A percentile compares a stretch with the other conserved stretches of the same genome.
phyloP scores from a whole-genome alignment of 1,140 invertebrate species.

The Globodera rostochiensis region DNA sequence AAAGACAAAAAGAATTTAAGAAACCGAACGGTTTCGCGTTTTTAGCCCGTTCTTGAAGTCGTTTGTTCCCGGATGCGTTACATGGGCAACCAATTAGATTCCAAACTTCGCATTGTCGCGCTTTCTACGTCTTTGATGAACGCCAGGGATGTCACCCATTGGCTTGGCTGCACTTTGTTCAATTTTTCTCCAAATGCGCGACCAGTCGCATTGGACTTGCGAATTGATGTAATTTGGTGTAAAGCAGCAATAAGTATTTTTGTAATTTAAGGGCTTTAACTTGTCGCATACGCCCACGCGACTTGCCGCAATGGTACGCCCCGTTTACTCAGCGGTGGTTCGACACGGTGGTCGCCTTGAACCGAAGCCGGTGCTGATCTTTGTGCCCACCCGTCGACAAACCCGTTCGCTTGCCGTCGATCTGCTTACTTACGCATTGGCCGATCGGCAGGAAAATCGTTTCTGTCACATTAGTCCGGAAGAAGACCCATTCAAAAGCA shows the following conservation, averaged over 20 bases:
- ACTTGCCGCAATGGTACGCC: constrained; percentile 93
- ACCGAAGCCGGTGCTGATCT: constrained; percentile 88
- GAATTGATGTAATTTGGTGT: constrained; percentile 75
- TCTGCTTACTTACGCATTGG: constrained; percentile 85
- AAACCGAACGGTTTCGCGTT: neutral
- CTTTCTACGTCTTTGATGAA: constrained; percentile 90
- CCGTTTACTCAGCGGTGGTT: constrained; percentile 90
- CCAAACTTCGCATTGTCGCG: constrained; percentile 87
- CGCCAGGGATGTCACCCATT: constrained; percentile 90
- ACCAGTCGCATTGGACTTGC: constrained; percentile 88
- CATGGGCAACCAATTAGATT: constrained; percentile 92
- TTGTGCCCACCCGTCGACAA: constrained; percentile 91
- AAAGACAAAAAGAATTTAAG: neutral
- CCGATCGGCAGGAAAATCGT: constrained; percentile 79
- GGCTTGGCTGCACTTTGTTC: constrained; percentile 94
- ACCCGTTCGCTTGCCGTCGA: constrained; percentile 91
- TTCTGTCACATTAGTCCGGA: constrained; percentile 81
- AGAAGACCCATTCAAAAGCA: constrained; percentile 71
- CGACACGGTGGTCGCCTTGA: constrained; percentile 76
- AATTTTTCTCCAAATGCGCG: constrained; percentile 98
- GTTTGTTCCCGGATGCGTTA: constrained; percentile 96
- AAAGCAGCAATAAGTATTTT: constrained; percentile 9
- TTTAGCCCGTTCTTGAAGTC: constrained; percentile 85
- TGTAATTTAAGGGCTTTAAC: constrained; percentile 77
- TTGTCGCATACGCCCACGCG: constrained; percentile 94